Conservation (phyloP, 2,797 vertebrate species). For the Phoebastria nigripes region DNA sequence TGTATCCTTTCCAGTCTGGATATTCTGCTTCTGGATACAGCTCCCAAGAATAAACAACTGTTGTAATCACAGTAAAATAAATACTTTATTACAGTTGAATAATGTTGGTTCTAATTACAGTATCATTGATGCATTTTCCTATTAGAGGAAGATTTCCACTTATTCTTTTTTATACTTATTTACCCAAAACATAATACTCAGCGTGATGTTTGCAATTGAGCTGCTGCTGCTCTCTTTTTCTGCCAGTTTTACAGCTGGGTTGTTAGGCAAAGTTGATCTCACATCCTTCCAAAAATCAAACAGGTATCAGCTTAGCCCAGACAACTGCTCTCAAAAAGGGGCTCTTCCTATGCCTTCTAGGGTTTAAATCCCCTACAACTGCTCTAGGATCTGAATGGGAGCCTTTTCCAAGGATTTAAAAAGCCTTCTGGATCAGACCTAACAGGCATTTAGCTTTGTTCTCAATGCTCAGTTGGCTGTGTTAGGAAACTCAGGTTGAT, state of each 20-base stretch:
- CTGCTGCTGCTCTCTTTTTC: background rate
- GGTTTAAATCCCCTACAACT: background rate
- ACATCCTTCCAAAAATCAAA: background rate
- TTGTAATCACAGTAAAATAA: constrained; percentile 54
- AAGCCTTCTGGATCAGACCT: background rate
- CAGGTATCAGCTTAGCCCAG: constrained; percentile 7
- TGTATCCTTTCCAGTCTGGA: background rate
- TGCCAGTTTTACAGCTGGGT: constrained; percentile 13
- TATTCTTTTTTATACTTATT: constrained; percentile 53
- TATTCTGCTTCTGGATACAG: constrained; percentile 20
- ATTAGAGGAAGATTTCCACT: constrained; percentile 45
- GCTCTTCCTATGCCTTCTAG: background rate
- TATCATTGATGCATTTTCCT: constrained; percentile 48
- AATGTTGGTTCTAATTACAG: constrained; percentile 57
- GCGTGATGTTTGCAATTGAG: constrained; percentile 10
- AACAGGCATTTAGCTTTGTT: background rate
- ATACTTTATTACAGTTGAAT: constrained; percentile 39
- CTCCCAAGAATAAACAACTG: constrained; percentile 38
- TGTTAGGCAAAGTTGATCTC: background rate
- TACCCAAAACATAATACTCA: constrained; percentile 40
- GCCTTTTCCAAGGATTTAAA: background rate
- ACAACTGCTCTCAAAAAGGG: background rate
- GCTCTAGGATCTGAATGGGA: background rate
- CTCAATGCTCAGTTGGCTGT: background rate
- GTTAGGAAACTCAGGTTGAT: background rate